A percentile compares a stretch with the other conserved stretches of the same genome.
Conservation (phyloP, 2,888 invertebrate genomes). For the Amorpha juglandis region DNA sequence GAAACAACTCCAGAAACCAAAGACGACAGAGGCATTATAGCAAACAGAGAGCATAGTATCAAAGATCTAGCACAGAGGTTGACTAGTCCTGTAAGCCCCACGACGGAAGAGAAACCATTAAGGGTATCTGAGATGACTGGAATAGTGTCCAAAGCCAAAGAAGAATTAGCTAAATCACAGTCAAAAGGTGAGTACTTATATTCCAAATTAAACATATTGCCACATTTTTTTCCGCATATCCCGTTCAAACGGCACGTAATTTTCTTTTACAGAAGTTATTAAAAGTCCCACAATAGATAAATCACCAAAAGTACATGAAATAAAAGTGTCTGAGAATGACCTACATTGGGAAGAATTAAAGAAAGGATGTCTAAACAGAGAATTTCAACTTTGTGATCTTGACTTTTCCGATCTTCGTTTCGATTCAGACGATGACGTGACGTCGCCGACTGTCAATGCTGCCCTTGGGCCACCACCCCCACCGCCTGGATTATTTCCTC, state of each 20-base stretch:
- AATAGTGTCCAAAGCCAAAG: slow-evolving; percentile 96
- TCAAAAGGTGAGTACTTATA: slow-evolving; percentile 85
- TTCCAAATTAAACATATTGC: not conserved
- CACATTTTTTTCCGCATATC: not conserved
- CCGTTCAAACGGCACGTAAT: slow-evolving; percentile 9
- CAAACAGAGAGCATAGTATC: slow-evolving; percentile 93
- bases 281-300: slow-evolving; percentile 89
- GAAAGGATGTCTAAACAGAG: slow-evolving; percentile 89
- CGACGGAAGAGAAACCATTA: slow-evolving; percentile 85
- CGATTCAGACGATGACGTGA: slow-evolving; percentile 93
- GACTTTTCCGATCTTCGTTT: slow-evolving; percentile 97
- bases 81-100: slow-evolving; percentile 86
- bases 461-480: slow-evolving; percentile 92
- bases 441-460: slow-evolving; percentile 86
- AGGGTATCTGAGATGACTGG: slow-evolving; percentile 94
- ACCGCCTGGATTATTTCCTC: slow-evolving; percentile 87
- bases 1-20: slow-evolving; percentile 85
- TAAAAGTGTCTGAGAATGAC: slow-evolving; percentile 96
- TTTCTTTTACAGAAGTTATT: slow-evolving; percentile 83
- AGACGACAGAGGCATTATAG: slow-evolving; percentile 85
- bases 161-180: slow-evolving; percentile 94
- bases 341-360: slow-evolving; percentile 96
- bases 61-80: slow-evolving; percentile 94
- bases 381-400: slow-evolving; percentile 94
- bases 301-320: slow-evolving; percentile 86